Evolutionary conservation across 2,797 vertebrate genomes (phyloP), one percentile per base, ranked within the genome.

Genomic region (Leptodactylus fallax): DNA sequence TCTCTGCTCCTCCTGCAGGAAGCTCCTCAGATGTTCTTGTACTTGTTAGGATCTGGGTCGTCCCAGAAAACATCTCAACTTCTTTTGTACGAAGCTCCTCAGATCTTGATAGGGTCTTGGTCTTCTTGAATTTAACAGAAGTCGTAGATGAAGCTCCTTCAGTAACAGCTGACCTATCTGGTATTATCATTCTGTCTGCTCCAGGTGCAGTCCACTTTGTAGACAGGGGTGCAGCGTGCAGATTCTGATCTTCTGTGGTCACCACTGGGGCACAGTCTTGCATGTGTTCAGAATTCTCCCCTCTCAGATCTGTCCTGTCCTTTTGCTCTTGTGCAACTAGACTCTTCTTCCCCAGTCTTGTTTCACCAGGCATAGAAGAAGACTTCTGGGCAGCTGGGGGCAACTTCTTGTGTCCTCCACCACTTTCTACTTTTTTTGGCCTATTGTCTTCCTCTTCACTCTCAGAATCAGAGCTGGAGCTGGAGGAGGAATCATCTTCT

Each of bases 381-480:
- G 11, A 25, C 10, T n/a, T 67, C 0, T n/a, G 80, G 47, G 16
- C n/a, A n/a, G n/a, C n/a, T n/a, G n/a, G n/a, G n/a, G n/a, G n/a
- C n/a, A n/a, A n/a, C n/a, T n/a, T n/a, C 16, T 10, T 4, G 14
- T 2, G 13, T 13, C 5, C 21, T 45, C 12, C 25, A 19, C 7
- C 27, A 6, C 36, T 3, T 17, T 10, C 27, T 25, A 7, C 14
- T 23, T 25, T 19, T 8, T 6, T 47, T 10, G 23, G 8, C 2
- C 3, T 3, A 5, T 0, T 14, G 2, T 67, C 83, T 25, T 89
- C 87, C 21, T 25, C 71, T 8, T 89, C 87, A 49, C 60, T 67
- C 36, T 88, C 87, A 7, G 87, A 89, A 21, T 86, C 83, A 4
- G 87, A 89, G 65, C 51, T 72, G 53, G 87, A 87, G 27, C 65